Evolutionary conservation across 2,888 invertebrate genomes (phyloP).

Genomic region (Cordilura impudica): DNA sequence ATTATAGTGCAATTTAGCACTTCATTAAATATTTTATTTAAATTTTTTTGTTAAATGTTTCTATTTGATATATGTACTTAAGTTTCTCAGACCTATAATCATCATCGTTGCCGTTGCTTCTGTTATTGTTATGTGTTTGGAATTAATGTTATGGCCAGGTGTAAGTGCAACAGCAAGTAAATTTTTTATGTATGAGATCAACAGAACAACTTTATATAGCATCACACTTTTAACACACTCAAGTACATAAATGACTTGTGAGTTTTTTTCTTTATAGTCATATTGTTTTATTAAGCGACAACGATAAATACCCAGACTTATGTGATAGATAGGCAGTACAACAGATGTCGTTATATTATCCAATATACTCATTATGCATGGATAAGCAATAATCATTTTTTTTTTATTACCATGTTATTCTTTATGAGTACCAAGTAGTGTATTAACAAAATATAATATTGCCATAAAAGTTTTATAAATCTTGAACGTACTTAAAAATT

Average conservation of each 20-base stretch:
- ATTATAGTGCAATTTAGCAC: too few species aligned
- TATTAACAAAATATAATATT: too few species aligned
- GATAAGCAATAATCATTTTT: constrained; percentile 51
- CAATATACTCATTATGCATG: constrained; percentile 52
- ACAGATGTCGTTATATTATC: constrained; percentile 51
- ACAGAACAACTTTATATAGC: constrained; percentile 10
- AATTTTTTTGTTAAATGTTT: too few species aligned
- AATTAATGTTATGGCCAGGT: not conserved
- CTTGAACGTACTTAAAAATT: too few species aligned
- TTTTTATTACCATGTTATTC: constrained; percentile 9
- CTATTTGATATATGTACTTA: too few species aligned
- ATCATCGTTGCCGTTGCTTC: not conserved
- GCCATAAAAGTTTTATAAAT: too few species aligned
- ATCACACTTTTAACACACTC: constrained; percentile 10
- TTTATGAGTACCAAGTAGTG: not conserved
- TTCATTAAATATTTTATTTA: too few species aligned
- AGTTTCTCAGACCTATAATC: not conserved
- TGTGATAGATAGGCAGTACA: constrained; percentile 35
- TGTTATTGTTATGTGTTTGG: not conserved
- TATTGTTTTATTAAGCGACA: constrained; percentile 44
- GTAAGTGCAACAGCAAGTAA: not conserved
- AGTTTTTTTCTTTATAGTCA: constrained; percentile 27
- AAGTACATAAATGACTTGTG: not conserved
- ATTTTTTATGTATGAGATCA: not conserved
- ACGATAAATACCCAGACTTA: constrained; percentile 8